Conservation (phyloP, 2,888 invertebrate genomes). For the Cyaniris semiargus region DNA sequence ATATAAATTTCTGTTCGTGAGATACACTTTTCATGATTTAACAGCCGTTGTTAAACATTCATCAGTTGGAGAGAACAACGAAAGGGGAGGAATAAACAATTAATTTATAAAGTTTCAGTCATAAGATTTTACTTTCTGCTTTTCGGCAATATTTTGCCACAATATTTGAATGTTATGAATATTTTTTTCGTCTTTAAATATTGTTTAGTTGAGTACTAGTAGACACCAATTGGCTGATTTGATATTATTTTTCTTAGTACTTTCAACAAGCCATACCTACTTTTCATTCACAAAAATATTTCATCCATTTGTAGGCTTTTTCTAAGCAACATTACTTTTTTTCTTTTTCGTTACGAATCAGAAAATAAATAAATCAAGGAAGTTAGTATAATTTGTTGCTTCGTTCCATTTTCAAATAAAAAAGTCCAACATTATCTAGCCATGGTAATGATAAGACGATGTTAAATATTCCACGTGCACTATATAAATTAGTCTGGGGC, state of each 20-base stretch:
- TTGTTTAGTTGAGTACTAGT: too few relatives aligned
- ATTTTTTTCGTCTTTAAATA: too few relatives aligned
- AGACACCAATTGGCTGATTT: too few relatives aligned
- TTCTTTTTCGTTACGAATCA: too few relatives aligned
- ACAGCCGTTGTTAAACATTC: background rate
- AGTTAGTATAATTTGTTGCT: too few relatives aligned
- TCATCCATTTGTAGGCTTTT: too few relatives aligned
- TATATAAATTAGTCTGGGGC: conserved; percentile 66
- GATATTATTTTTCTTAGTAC: too few relatives aligned
- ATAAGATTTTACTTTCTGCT: background rate
- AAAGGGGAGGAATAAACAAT: background rate
- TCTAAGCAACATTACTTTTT: too few relatives aligned
- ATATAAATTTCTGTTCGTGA: background rate
- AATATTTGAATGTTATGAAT: background rate
- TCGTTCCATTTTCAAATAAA: background rate
- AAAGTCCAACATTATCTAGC: background rate
- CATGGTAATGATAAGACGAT: background rate
- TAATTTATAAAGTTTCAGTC: background rate
- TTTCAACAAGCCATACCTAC: too few relatives aligned
- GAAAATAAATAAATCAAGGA: too few relatives aligned
- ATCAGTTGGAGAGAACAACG: background rate
- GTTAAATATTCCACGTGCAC: conserved; percentile 49
- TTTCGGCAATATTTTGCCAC: background rate
- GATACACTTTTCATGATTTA: background rate
- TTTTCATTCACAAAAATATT: too few relatives aligned